These are phyloP conservation scores for Cydia fagiglandana DNA, from an alignment of 1,140 invertebrate genomes.

Conservation along the genomic window DNA sequence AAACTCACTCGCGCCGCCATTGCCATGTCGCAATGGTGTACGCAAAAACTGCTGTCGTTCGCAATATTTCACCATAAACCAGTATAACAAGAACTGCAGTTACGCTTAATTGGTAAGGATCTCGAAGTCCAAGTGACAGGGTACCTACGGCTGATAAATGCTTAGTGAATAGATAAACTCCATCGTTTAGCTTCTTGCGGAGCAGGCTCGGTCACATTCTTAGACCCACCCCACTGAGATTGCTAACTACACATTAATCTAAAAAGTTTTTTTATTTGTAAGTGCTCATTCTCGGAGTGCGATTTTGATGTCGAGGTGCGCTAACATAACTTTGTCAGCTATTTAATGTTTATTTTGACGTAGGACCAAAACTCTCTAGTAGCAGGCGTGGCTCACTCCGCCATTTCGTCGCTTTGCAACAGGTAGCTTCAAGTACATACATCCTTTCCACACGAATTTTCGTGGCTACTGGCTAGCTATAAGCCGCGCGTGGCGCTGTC, in stretches of 20 bases:
- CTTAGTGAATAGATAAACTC: background rate
- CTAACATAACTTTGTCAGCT: background rate
- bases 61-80: background rate
- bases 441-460: no score
- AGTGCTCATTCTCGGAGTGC: background rate
- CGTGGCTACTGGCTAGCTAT: no score
- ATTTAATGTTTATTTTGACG: no score
- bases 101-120: background rate
- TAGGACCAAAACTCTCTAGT: no score
- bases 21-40: conserved; percentile 12
- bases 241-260: conserved; percentile 11
- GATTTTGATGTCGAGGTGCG: background rate
- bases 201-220: conserved; percentile 13
- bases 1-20: conserved; percentile 6
- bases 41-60: background rate
- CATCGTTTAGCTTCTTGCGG: conserved; percentile 7
- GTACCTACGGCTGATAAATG: background rate
- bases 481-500: no score
- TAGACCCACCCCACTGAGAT: conserved; percentile 15
- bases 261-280: conserved; percentile 1
- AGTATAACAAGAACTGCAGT: background rate
- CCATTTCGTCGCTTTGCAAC: no score
- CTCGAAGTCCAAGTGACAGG: background rate
- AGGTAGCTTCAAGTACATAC: no score
- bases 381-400: no score